A percentile compares a stretch with the other conserved stretches of the same genome.
These are phyloP conservation scores for Harpagoxenus sublaevis DNA, from an alignment of 2,888 invertebrate species.

Conservation along the genomic window DNA sequence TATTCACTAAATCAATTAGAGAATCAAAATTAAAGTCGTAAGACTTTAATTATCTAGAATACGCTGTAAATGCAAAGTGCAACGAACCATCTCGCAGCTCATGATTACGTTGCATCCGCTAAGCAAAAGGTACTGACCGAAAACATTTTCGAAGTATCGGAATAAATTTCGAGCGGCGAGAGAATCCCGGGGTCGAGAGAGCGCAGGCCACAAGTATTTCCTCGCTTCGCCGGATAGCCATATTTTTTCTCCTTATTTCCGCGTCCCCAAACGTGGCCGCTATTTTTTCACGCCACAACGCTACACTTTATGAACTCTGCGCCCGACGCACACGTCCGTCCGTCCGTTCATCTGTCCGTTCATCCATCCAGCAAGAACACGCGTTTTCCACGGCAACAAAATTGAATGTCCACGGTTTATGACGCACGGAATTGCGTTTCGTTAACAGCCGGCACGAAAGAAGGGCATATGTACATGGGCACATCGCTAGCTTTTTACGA, in stretches of 20 bases:
- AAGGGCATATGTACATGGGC: neutral
- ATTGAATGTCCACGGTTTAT: slow-evolving; percentile 69
- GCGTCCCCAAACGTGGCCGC: neutral
- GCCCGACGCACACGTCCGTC: slow-evolving; percentile 30
- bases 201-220: slow-evolving; percentile 11
- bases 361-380: slow-evolving; percentile 43
- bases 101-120: neutral
- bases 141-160: slow-evolving; percentile 26
- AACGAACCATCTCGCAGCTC: neutral
- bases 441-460: slow-evolving; percentile 55
- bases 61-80: slow-evolving; percentile 13
- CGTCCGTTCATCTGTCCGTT: neutral
- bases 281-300: slow-evolving; percentile 39
- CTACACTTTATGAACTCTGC: slow-evolving; percentile 59
- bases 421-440: slow-evolving; percentile 65
- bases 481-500: slow-evolving; percentile 56
- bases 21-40: neutral
- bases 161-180: slow-evolving; percentile 27
- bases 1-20: neutral
- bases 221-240: slow-evolving; percentile 17
- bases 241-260: slow-evolving; percentile 38
- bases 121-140: neutral
- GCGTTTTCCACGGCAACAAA: slow-evolving; percentile 64
- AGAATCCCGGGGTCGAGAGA: neutral
- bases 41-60: neutral